Evolutionary conservation across 2,888 invertebrate genomes (phyloP), one percentile per base, ranked within the genome.

Genomic region (Tinea pellionella): DNA sequence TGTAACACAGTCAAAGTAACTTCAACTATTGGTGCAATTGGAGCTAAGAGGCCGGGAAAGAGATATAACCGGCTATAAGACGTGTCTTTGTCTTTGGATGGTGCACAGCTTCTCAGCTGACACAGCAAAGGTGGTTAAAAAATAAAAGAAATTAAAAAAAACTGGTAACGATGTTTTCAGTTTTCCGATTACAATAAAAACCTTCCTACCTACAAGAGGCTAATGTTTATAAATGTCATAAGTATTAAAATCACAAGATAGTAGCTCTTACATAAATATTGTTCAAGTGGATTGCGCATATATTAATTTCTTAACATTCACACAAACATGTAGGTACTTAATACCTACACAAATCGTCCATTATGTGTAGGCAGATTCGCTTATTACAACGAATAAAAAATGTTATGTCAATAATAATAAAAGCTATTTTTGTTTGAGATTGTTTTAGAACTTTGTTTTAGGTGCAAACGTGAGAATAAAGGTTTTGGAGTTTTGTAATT

Each of bases 401-500:
- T n/a, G 2, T 37, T 37, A 37, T 9, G 37, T 37, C n/a, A 9
- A 37, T 9, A 37, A n/a, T 6, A 2, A 6, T 37, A 9, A 9
- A 37, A 9, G 37, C 37, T 37, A 37, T 37, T 37, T 12, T 37
- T 37, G 37, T 37, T 37, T 9, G 6, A 24, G 24, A 24, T 24
- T 24, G 24, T 24, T 24, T 24, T 24, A 24, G 37, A 47, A 47
- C 15, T 47, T 16, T 2, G 19, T 59, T 41, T 73, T 73, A 72
- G 69, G 73, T 74, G 71, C 71, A 62, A 68, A 73, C 77, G 77
- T 79, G 79, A 78, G 81, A 81, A 82, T 74, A 73, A 72, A 69
- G 72, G 68, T 70, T 71, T 72, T 71, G 71, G 78, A 77, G 70
- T 76, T 76, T 79, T 77, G 75, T 79, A 76, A 72, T 81, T 81